Evolutionary conservation across 2,797 vertebrate species (phyloP), one percentile per base, ranked within the genome.

Genomic region (Podarcis lilfordi): DNA sequence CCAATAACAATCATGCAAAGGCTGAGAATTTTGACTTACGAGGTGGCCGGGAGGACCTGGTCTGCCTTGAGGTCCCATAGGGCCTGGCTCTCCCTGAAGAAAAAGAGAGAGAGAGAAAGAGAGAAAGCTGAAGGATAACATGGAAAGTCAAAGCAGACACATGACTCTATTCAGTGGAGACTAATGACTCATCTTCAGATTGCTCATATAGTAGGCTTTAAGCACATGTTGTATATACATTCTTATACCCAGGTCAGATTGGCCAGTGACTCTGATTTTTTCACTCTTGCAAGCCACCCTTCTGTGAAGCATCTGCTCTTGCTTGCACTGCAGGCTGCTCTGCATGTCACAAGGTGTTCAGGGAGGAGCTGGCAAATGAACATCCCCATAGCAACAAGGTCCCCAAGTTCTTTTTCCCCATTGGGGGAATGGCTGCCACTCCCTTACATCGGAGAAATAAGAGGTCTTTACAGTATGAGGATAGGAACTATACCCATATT

Each of bases 11-110:
- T 71, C 37, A 40, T 40, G 10, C 25, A 76, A 76, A 89, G 17
- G 25, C 3, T 45, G 43, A 13, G 2, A 29, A 66, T 5, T 80
- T 82, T 32, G 81, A 97, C 98, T 97, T 95, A 99, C 98, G 6
- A 96, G 1, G 40, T 98, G 97, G 15, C 98, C 98, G 0, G 98
- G 92, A n/a, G 98, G 96, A 89, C 98, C 98, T 19, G 98, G 98
- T 88, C 98, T 96, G 89, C 98, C 98, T 91, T 97, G 97, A 89
- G 97, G 94, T 93, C 98, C 98, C 93, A 98, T 97, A 61, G 96
- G 96, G 69, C 98, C 98, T 0, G 98, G 97, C 83, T 99, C 98
- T 71, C 98, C 98, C 98, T 99, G 91, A 2, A 92, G 84, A 96
- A 90, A 19, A 81, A 76, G 11, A 32, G 55, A 80, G 5, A 55